Conservation (phyloP, 2,113 vertebrate species). For the Paracanthobrama guichenoti region DNA sequence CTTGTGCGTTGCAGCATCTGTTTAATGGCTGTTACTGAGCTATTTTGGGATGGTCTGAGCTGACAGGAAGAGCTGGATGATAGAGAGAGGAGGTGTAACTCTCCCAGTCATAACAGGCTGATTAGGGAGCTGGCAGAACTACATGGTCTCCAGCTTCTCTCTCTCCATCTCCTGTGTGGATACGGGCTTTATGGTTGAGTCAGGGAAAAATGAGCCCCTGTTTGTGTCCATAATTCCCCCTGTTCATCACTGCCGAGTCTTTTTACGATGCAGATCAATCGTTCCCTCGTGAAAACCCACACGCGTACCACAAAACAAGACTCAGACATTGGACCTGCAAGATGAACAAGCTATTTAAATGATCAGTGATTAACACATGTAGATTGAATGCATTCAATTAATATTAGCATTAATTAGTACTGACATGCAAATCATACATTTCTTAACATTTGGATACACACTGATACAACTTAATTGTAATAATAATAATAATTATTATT, state of each 20-base stretch:
- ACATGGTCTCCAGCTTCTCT: constrained; percentile 30
- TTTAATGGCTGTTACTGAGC: constrained; percentile 34
- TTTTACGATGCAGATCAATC: constrained; percentile 30
- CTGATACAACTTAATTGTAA: neutral
- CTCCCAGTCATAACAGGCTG: constrained; percentile 40
- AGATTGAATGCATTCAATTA: neutral
- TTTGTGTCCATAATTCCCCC: constrained; percentile 57
- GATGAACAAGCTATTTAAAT: constrained; percentile 7
- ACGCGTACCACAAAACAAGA: constrained; percentile 27
- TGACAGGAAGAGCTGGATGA: constrained; percentile 25
- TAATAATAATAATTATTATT: neutral
- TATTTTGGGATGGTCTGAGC: constrained; percentile 30
- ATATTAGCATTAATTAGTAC: neutral
- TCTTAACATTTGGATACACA: neutral
- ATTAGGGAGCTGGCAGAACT: constrained; percentile 35
- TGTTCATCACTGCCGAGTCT: constrained; percentile 54
- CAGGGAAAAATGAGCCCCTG: constrained; percentile 40
- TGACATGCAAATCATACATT: neutral
- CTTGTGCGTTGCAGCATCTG: constrained; percentile 38
- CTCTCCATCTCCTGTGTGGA: constrained; percentile 33
- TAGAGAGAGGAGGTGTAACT: constrained; percentile 15
- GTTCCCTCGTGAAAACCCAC: constrained; percentile 22
- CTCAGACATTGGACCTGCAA: neutral
- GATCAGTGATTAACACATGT: constrained; percentile 4
- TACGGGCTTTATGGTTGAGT: constrained; percentile 19